Evolutionary conservation across 2,797 vertebrate species (phyloP).

Genomic region (Luscinia megarhynchos): DNA sequence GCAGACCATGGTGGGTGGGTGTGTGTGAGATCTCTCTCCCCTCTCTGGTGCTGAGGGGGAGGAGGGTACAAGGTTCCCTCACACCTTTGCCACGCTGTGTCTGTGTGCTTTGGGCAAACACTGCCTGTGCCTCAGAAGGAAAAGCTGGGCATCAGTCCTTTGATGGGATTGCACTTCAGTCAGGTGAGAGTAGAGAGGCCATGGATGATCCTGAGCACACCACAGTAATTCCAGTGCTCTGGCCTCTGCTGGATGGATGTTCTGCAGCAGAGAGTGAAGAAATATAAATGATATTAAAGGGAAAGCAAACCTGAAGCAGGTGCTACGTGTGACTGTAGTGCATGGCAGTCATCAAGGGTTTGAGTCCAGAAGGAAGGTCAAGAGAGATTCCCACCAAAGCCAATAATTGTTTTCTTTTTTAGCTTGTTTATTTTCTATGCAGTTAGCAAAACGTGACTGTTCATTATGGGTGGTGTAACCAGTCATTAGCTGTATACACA

Average conservation of each 20-base stretch:
- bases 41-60: not conserved
- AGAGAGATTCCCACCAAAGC: slow-evolving; percentile 30
- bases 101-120: not conserved
- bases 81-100: not conserved
- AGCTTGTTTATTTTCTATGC: slow-evolving; percentile 62
- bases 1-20: not conserved
- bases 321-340: not conserved
- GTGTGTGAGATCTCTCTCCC: not conserved
- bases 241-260: not conserved
- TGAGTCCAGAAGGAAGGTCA: slow-evolving; percentile 6
- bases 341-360: not conserved
- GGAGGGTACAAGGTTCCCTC: not conserved
- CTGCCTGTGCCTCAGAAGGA: not conserved
- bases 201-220: not conserved
- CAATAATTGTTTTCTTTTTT: slow-evolving; percentile 55
- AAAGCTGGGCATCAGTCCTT: not conserved
- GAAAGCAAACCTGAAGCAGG: not conserved
- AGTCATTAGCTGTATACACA: slow-evolving; percentile 57
- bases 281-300: not conserved
- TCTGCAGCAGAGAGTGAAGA: not conserved
- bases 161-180: accelerated
- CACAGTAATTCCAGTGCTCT: not conserved
- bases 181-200: not conserved
- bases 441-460: slow-evolving; percentile 62
- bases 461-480: slow-evolving; percentile 57